Conservation (phyloP, 2,888 invertebrate genomes). For the Gisinianus flammeolus region DNA sequence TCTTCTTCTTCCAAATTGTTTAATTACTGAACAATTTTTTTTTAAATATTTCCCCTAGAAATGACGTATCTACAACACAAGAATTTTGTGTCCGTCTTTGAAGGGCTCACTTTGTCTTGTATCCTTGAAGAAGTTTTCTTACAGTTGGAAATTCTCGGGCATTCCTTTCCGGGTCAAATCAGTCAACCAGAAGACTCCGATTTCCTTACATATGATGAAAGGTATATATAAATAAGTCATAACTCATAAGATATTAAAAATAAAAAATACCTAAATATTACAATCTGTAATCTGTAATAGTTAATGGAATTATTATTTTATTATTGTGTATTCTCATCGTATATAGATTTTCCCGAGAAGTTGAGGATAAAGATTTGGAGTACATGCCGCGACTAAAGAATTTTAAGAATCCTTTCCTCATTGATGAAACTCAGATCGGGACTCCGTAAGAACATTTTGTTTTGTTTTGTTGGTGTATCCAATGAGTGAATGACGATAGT, state of each 20-base stretch:
- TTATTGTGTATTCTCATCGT: neutral
- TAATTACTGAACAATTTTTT: neutral
- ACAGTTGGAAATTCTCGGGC: slow-evolving; percentile 40
- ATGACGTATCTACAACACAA: slow-evolving; percentile 3
- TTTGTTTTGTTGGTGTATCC: neutral
- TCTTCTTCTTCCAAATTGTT: neutral
- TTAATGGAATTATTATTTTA: neutral
- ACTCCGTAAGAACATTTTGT: slow-evolving; percentile 39
- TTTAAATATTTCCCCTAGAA: slow-evolving; percentile 6
- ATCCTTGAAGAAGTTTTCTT: slow-evolving; percentile 43
- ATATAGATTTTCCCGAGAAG: slow-evolving; percentile 42
- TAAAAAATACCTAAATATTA: no score
- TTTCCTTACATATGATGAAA: slow-evolving; percentile 44
- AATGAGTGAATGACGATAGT: neutral
- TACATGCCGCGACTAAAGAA: slow-evolving; percentile 40
- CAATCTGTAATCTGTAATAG: neutral
- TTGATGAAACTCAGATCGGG: slow-evolving; percentile 37
- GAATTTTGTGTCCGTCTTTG: slow-evolving; percentile 36
- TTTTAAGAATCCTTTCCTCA: slow-evolving; percentile 45
- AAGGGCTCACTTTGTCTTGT: slow-evolving; percentile 35
- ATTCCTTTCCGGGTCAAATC: slow-evolving; percentile 34
- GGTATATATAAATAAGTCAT: slow-evolving; percentile 16
- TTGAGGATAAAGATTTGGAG: slow-evolving; percentile 41
- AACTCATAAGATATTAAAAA: neutral
- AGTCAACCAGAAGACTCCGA: slow-evolving; percentile 31